A percentile compares a stretch with the other conserved stretches of the same genome.
These are phyloP conservation scores for Trachelus tabidus DNA, from an alignment of 2,888 invertebrate genomes.

Conservation along the genomic window DNA sequence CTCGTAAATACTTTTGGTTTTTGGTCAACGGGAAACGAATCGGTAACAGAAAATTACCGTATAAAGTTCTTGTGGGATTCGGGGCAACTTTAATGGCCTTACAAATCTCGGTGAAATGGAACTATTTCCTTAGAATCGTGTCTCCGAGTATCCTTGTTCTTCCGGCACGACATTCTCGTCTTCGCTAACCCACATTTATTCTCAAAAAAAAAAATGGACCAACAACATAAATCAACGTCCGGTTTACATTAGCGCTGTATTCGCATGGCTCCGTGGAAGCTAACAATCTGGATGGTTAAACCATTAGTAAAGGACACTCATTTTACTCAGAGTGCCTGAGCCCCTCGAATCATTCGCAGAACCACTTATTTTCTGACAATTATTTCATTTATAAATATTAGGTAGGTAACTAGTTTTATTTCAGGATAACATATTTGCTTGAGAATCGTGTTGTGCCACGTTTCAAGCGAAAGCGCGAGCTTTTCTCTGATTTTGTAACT, in stretches of 20 bases:
- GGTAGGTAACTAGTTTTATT: neutral
- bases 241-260: slow-evolving; percentile 22
- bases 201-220: slow-evolving; percentile 13
- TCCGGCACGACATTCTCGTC: neutral
- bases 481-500: too few species aligned
- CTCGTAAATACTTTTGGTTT: neutral
- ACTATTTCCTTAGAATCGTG: slow-evolving; percentile 41
- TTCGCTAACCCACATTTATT: slow-evolving; percentile 20
- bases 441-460: neutral
- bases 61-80: slow-evolving; percentile 31
- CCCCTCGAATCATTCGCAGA: neutral
- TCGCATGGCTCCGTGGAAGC: neutral
- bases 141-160: slow-evolving; percentile 20
- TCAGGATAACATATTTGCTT: neutral
- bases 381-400: slow-evolving; percentile 1
- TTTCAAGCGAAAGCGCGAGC: neutral
- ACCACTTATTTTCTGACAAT: slow-evolving; percentile 14
- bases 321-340: neutral
- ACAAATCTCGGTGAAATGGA: slow-evolving; percentile 50
- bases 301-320: slow-evolving; percentile 7
- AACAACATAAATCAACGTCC: slow-evolving; percentile 34
- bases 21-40: neutral
- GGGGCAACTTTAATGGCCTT: slow-evolving; percentile 45
- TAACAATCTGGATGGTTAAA: slow-evolving; percentile 8
- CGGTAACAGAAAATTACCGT: slow-evolving; percentile 24